These are phyloP conservation scores for Halcyon senegalensis DNA, from an alignment of 2,113 vertebrate species.

Conservation along the genomic window DNA sequence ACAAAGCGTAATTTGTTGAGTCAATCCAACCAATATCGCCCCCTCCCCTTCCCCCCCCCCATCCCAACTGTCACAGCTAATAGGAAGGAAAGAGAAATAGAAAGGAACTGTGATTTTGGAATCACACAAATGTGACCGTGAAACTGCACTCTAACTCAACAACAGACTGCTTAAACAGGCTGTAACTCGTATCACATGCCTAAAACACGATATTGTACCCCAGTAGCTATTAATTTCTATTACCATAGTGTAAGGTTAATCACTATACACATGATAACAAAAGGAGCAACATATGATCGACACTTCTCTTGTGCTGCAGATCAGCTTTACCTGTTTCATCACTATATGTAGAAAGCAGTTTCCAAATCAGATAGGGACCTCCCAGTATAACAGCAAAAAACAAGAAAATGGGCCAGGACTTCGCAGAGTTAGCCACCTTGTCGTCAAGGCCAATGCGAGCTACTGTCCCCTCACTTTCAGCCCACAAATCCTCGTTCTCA, in stretches of 20 bases:
- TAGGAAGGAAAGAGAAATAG: background rate
- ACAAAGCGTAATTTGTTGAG: background rate
- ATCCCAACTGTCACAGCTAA: background rate
- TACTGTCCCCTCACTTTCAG: constrained; percentile 85
- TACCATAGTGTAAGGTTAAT: background rate
- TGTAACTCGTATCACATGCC: background rate
- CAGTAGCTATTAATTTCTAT: background rate
- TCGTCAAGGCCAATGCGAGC: constrained; percentile 77
- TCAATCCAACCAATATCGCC: background rate
- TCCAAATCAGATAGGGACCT: constrained; percentile 98
- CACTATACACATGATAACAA: background rate
- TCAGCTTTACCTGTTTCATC: constrained; percentile 81
- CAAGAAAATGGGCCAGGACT: constrained; percentile 97
- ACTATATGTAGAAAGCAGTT: constrained; percentile 84
- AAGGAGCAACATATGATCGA: background rate
- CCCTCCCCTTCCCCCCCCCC: no score
- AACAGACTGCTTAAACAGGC: background rate
- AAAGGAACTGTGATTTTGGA: background rate
- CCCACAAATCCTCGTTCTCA: constrained; percentile 93
- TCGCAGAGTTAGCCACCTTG: constrained; percentile 78
- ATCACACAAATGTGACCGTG: background rate
- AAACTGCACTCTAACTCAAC: background rate
- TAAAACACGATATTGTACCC: background rate
- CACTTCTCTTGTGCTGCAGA: background rate
- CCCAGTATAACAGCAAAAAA: constrained; percentile 96